A percentile compares a stretch with the other conserved stretches of the same genome.
These are phyloP conservation scores for Trisateles emortualis DNA, from an alignment of 2,888 invertebrate species.

Conservation along the genomic window DNA sequence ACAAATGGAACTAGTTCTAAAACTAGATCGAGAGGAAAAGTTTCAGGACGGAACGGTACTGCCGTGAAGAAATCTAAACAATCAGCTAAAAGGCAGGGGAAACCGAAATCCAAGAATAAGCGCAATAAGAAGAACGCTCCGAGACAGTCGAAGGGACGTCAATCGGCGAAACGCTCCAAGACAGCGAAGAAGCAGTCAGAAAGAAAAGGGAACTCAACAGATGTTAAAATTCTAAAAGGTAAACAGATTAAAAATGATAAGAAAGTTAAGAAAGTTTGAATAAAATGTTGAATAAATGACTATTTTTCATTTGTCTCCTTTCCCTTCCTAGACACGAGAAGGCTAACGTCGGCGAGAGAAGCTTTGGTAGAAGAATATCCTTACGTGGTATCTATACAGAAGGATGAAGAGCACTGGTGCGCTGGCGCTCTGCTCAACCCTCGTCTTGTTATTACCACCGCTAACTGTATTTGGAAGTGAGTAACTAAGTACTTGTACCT, in stretches of 20 bases:
- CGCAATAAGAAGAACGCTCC: neutral
- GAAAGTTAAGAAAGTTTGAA: conserved; percentile 22
- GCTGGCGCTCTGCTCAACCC: conserved; percentile 75
- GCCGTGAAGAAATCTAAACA: neutral
- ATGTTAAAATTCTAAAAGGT: conserved; percentile 33
- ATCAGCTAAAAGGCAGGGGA: neutral
- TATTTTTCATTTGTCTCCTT: conserved; percentile 39
- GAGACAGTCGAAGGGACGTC: neutral
- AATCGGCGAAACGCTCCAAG: too few species aligned
- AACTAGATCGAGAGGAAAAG: conserved; percentile 1
- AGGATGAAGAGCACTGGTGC: conserved; percentile 74
- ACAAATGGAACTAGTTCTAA: neutral
- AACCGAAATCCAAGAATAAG: neutral
- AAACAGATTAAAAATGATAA: conserved; percentile 19
- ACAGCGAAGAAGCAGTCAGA: neutral
- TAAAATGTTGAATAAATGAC: conserved; percentile 31
- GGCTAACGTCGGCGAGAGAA: conserved; percentile 69
- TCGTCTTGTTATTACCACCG: conserved; percentile 74
- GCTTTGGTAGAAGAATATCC: conserved; percentile 74
- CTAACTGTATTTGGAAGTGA: conserved; percentile 83
- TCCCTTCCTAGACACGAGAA: conserved; percentile 52
- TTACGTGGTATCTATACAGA: conserved; percentile 78
- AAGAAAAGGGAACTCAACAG: conserved; percentile 8
- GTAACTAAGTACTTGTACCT: conserved; percentile 40
- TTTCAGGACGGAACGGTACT: neutral